These are phyloP conservation scores for Corythoichthys haematopterus DNA, from an alignment of 2,113 vertebrate species.

Conservation along the genomic window DNA sequence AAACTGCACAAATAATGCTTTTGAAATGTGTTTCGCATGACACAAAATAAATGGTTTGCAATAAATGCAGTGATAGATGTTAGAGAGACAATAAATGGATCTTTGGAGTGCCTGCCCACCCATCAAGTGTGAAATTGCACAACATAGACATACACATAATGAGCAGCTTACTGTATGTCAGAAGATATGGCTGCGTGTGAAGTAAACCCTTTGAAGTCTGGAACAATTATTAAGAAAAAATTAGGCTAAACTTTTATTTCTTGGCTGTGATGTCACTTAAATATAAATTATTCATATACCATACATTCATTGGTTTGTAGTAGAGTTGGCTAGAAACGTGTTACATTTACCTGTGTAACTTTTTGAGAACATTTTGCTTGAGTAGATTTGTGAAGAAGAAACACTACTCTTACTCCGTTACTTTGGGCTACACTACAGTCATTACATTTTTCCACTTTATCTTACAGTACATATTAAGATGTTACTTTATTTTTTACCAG, in stretches of 20 bases:
- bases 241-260: not conserved
- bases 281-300: too few relatives aligned
- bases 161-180: not conserved
- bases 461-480: too few relatives aligned
- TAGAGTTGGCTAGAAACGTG: too few relatives aligned
- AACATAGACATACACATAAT: not conserved
- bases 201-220: not conserved
- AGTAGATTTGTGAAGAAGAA: too few relatives aligned
- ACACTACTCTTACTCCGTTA: too few relatives aligned
- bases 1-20: not conserved
- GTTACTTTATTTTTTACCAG: too few relatives aligned
- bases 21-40: not conserved
- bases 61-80: not conserved
- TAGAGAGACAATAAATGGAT: not conserved
- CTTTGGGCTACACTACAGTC: too few relatives aligned
- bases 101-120: not conserved
- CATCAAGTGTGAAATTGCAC: not conserved
- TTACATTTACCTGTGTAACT: too few relatives aligned
- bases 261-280: too few relatives aligned
- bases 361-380: too few relatives aligned
- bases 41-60: not conserved
- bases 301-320: too few relatives aligned
- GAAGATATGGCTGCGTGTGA: not conserved
- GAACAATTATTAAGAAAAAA: not conserved
- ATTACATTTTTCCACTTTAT: too few relatives aligned